phyloP scores from a whole-genome alignment of 2,888 invertebrate species.

The Melieria omissa region DNA sequence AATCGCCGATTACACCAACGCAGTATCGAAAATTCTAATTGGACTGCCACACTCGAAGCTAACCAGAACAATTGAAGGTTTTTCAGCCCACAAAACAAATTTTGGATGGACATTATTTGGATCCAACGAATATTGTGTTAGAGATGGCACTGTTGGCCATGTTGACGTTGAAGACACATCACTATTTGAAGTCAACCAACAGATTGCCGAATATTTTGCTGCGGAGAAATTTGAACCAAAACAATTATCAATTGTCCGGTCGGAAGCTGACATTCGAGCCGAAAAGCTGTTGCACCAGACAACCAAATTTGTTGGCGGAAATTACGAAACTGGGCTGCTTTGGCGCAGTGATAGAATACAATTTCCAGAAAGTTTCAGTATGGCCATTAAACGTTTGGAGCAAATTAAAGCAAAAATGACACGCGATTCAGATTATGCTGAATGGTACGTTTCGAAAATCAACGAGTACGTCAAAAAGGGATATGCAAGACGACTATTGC shows the following conservation, averaged over 20 bases:
- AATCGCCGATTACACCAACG: slow-evolving; percentile 2
- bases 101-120: slow-evolving; percentile 13
- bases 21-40: slow-evolving; percentile 15
- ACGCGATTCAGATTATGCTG: background rate
- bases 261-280: slow-evolving; percentile 3
- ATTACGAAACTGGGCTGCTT: background rate
- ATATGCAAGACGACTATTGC: slow-evolving; percentile 11
- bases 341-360: slow-evolving; percentile 14
- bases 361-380: slow-evolving; percentile 10
- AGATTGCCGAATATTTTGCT: slow-evolving; percentile 4
- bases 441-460: slow-evolving; percentile 5
- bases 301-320: slow-evolving; percentile 17
- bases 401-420: slow-evolving; percentile 10
- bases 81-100: slow-evolving; percentile 12
- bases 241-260: background rate
- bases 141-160: slow-evolving; percentile 4
- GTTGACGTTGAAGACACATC: background rate
- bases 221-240: background rate
- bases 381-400: slow-evolving; percentile 15
- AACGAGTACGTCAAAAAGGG: slow-evolving; percentile 16
- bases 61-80: slow-evolving; percentile 5
- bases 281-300: background rate
- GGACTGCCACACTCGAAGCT: slow-evolving; percentile 1
- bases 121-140: slow-evolving; percentile 1
- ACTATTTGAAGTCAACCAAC: background rate